Conservation (phyloP, 1,140 invertebrate genomes). For the Ectropis grisescens region DNA sequence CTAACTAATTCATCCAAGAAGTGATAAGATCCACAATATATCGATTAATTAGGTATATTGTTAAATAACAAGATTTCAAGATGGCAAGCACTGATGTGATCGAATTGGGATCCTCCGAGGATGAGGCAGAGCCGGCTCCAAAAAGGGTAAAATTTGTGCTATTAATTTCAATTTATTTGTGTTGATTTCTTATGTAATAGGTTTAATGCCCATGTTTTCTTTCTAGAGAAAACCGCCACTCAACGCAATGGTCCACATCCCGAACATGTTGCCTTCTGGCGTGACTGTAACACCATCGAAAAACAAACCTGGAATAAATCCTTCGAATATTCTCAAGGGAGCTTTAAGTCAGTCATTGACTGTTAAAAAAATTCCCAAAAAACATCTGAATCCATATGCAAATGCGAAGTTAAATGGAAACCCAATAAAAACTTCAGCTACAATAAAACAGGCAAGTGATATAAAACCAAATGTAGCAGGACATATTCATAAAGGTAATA, state of each 20-base stretch:
- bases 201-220: background rate
- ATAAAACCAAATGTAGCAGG: too few species aligned
- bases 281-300: constrained; percentile 32
- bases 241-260: constrained; percentile 57
- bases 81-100: constrained; percentile 51
- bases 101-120: constrained; percentile 55
- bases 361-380: constrained; percentile 12
- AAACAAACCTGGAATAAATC: constrained; percentile 2
- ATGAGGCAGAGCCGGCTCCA: constrained; percentile 42
- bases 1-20: too few species aligned
- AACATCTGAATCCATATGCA: constrained; percentile 11
- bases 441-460: too few species aligned
- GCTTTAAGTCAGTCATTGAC: constrained; percentile 12
- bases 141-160: constrained; percentile 40
- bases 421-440: too few species aligned
- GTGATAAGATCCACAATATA: too few species aligned
- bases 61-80: too few species aligned
- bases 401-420: too few species aligned
- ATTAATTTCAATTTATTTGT: too few species aligned
- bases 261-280: constrained; percentile 27
- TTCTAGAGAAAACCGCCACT: constrained; percentile 40
- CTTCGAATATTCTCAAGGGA: too few species aligned
- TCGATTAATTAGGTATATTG: too few species aligned
- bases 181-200: too few species aligned
- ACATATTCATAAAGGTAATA: too few species aligned